Evolutionary conservation across 2,888 invertebrate genomes (phyloP), one percentile per base, ranked within the genome.

Genomic region (Ischnus inquisitorius): DNA sequence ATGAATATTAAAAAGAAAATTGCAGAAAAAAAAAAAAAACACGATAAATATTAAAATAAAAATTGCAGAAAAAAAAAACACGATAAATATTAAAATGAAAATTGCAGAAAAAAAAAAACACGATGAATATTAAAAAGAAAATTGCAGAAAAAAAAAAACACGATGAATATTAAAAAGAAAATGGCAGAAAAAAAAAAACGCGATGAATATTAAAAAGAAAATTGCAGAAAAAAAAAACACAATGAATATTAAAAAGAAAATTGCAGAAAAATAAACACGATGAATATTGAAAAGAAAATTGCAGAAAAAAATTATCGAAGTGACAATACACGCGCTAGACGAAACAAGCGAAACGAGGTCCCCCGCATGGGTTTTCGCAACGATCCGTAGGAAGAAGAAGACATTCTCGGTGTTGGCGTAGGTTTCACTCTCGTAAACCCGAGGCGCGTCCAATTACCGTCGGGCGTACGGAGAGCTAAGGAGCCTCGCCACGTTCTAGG

Each of bases 131-230:
- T 25, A 19, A 22, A 46, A 8, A 22, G 14, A 64, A 22, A 28
- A 28, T 64, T n/a, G n/a, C 39, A 4, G 8, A 34, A 64, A 4
- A 6, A 8, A 64, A 64, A 14, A n/a, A 39, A n/a, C 12, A 46
- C n/a, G n/a, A n/a, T n/a, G n/a, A n/a, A n/a, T n/a, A n/a, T n/a
- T n/a, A n/a, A n/a, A n/a, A n/a, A n/a, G n/a, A n/a, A n/a, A n/a
- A n/a, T n/a, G n/a, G n/a, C n/a, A 97, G 34, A 97, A 97, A 92
- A 62, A 39, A 28, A 8, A 1, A 3, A 41, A 14, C n/a, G n/a
- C n/a, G n/a, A n/a, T n/a, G n/a, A n/a, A n/a, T n/a, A n/a, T n/a
- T n/a, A n/a, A n/a, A n/a, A n/a, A n/a, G n/a, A n/a, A n/a, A n/a
- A n/a, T n/a, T n/a, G n/a, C n/a, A n/a, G n/a, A n/a, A 25, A 22